Percentiles rank a stretch among this genome's conserved stretches.
Conservation (phyloP, 1,140 invertebrate genomes). For the Drosophila burlai region DNA sequence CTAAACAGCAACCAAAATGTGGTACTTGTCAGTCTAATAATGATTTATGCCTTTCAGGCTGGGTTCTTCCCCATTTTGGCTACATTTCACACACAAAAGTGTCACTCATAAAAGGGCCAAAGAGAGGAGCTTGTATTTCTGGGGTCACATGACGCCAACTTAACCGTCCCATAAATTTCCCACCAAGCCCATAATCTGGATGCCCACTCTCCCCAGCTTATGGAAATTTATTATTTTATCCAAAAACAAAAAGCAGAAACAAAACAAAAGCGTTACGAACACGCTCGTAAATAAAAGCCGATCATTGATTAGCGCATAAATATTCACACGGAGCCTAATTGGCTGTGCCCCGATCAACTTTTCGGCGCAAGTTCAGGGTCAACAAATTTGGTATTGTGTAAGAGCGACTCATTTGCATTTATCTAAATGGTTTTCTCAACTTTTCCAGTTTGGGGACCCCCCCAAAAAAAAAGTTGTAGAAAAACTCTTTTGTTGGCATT, state of each 20-base stretch:
- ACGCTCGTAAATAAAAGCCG: conserved; percentile 44
- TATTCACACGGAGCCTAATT: conserved; percentile 61
- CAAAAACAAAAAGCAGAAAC: conserved; percentile 19
- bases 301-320: conserved; percentile 74
- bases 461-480: conserved; percentile 34
- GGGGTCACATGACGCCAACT: conserved; percentile 23
- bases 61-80: conserved; percentile 13
- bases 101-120: conserved; percentile 39
- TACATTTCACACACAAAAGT: conserved; percentile 35
- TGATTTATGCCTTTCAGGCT: conserved; percentile 27
- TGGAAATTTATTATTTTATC: conserved; percentile 32
- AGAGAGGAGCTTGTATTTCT: neutral
- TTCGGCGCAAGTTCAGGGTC: conserved; percentile 68
- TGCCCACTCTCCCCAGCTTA: conserved; percentile 13
- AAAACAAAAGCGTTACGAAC: conserved; percentile 26
- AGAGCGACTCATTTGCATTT: conserved; percentile 47
- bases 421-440: conserved; percentile 27
- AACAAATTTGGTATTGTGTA: conserved; percentile 16
- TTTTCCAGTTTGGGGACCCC: neutral
- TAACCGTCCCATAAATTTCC: conserved; percentile 29
- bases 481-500: conserved; percentile 62
- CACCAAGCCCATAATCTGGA: conserved; percentile 30
- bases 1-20: neutral
- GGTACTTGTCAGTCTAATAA: conserved; percentile 25
- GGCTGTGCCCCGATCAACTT: conserved; percentile 18